These are phyloP conservation scores for Dasypogon diadema DNA, from an alignment of 2,888 invertebrate species.

Conservation along the genomic window DNA sequence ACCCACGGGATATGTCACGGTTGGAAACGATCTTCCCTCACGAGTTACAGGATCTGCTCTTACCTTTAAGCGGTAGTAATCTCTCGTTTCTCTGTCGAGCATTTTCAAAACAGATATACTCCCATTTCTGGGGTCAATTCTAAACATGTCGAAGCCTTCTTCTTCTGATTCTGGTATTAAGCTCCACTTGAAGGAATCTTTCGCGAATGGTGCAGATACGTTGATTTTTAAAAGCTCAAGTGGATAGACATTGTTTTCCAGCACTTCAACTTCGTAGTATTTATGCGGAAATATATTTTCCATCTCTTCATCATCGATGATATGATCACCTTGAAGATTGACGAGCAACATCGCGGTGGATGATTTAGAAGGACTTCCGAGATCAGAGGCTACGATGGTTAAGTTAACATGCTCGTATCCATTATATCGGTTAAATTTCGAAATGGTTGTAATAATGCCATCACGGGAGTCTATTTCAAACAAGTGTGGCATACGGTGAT, in stretches of 20 bases:
- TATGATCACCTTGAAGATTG: constrained; percentile 73
- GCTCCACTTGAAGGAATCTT: constrained; percentile 76
- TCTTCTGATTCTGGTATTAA: constrained; percentile 74
- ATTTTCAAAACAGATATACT: constrained; percentile 79
- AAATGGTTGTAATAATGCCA: constrained; percentile 82
- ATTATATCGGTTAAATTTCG: constrained; percentile 69
- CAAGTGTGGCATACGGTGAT: constrained; percentile 74
- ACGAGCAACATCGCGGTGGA: constrained; percentile 81
- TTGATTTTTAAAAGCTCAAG: constrained; percentile 81
- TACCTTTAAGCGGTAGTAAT: constrained; percentile 73
- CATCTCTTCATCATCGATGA: constrained; percentile 58
- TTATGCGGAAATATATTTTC: constrained; percentile 73
- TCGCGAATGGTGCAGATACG: constrained; percentile 76
- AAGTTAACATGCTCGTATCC: constrained; percentile 75
- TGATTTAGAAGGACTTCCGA: constrained; percentile 85
- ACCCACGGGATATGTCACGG: constrained; percentile 81
- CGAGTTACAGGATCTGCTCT: constrained; percentile 70
- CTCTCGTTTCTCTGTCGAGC: constrained; percentile 80
- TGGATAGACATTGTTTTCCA: constrained; percentile 84
- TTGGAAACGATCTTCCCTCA: constrained; percentile 77
- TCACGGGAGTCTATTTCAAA: constrained; percentile 89
- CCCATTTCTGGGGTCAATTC: constrained; percentile 82
- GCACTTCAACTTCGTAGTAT: constrained; percentile 85
- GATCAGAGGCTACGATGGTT: constrained; percentile 85
- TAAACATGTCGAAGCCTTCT: constrained; percentile 75